Conservation (phyloP, 2,113 vertebrate species). For the Azemiops feae region DNA sequence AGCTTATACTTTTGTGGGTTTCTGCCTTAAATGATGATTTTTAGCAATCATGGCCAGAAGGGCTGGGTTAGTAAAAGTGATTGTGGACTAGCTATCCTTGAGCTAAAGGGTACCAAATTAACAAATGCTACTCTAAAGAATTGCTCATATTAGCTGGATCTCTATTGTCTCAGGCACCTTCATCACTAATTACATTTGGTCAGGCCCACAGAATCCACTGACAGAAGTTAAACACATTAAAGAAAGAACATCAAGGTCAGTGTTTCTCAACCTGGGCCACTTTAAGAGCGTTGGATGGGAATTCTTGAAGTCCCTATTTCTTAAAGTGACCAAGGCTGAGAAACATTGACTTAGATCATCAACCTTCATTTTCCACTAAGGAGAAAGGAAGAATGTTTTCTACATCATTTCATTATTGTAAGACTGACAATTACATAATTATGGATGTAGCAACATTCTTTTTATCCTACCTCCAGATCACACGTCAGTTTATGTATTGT, state of each 20-base stretch:
- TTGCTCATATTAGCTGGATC: background rate
- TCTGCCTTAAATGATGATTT: background rate
- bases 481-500: constrained; percentile 52
- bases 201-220: background rate
- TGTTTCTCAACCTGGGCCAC: background rate
- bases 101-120: background rate
- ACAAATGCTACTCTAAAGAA: background rate
- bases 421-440: background rate
- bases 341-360: background rate
- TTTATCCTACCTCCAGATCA: constrained; percentile 67
- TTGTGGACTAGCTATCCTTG: background rate
- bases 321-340: background rate
- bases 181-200: background rate
- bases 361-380: background rate
- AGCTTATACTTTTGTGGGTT: background rate
- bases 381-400: background rate
- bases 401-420: background rate
- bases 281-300: background rate
- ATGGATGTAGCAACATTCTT: background rate
- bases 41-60: background rate
- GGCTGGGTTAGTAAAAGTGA: background rate
- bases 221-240: background rate
- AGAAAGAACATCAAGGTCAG: background rate
- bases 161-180: background rate
- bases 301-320: background rate